phyloP scores from a whole-genome alignment of 2,888 invertebrate genomes.

The Idaea straminata region DNA sequence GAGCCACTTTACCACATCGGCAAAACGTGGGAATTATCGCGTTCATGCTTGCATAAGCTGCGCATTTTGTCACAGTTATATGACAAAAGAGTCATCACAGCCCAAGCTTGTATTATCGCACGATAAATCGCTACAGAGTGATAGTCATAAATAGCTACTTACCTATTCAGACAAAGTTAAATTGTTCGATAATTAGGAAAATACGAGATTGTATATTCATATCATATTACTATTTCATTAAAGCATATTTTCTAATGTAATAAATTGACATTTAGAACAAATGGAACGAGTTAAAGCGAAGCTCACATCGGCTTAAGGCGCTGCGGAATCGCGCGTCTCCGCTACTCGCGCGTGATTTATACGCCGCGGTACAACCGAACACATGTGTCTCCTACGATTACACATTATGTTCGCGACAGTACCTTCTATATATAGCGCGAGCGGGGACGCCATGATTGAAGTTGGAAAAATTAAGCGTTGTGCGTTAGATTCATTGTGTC shows the following conservation, averaged over 20 bases:
- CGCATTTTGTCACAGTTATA: no score
- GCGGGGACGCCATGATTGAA: background rate
- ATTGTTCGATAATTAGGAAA: no score
- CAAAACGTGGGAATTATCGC: no score
- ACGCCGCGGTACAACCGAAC: constrained; percentile 33
- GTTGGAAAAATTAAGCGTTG: background rate
- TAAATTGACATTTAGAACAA: constrained; percentile 4
- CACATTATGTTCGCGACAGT: constrained; percentile 31
- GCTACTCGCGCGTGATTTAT: constrained; percentile 28
- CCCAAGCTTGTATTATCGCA: no score
- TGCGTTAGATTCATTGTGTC: constrained; percentile 2
- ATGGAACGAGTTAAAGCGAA: constrained; percentile 2
- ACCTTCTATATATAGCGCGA: background rate
- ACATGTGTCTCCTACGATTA: constrained; percentile 46
- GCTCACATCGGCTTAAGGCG: constrained; percentile 17
- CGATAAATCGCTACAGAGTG: no score
- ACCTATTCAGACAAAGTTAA: no score
- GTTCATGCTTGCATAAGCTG: no score
- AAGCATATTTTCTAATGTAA: background rate
- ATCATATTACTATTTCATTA: background rate
- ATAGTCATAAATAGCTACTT: no score
- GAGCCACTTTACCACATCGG: no score
- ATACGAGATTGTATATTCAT: background rate
- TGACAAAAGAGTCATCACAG: no score
- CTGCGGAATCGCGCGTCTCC: constrained; percentile 20